A percentile compares a stretch with the other conserved stretches of the same genome.
These are phyloP conservation scores for Drosophila mojavensis DNA, from an alignment of 1,140 invertebrate genomes.

Conservation along the genomic window DNA sequence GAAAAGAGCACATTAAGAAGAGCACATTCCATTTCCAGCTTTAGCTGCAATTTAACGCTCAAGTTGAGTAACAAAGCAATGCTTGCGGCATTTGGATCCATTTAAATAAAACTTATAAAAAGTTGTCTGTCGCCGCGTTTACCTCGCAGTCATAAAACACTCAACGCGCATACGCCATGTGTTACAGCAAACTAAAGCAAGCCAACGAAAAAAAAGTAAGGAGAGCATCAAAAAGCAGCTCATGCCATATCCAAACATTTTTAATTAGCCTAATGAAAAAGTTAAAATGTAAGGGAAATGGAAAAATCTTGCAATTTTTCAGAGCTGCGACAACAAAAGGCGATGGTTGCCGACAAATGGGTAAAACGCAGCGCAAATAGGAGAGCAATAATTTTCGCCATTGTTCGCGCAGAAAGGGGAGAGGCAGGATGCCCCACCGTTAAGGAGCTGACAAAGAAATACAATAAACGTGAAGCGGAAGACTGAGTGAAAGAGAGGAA, in stretches of 20 bases:
- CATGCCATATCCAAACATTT: slow-evolving; percentile 54
- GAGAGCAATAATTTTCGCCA: slow-evolving; percentile 74
- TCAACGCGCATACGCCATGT: slow-evolving; percentile 73
- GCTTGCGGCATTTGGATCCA: slow-evolving; percentile 29
- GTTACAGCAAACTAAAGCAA: slow-evolving; percentile 40
- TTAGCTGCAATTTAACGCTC: slow-evolving; percentile 12
- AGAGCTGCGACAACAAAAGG: slow-evolving; percentile 38
- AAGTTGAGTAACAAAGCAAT: slow-evolving; percentile 18
- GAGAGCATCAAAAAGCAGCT: slow-evolving; percentile 28
- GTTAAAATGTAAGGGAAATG: slow-evolving; percentile 66
- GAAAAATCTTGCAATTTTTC: slow-evolving; percentile 48
- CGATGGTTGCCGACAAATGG: slow-evolving; percentile 58
- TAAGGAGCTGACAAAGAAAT: slow-evolving; percentile 55
- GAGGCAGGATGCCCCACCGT: background rate
- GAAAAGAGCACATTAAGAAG: too few relatives aligned
- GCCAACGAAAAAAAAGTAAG: background rate
- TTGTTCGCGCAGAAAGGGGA: slow-evolving; percentile 37
- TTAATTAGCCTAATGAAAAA: slow-evolving; percentile 83
- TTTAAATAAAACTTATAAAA: slow-evolving; percentile 51
- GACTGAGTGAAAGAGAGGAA: background rate
- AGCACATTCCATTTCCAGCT: too few relatives aligned
- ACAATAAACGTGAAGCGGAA: slow-evolving; percentile 60
- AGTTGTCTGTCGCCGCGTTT: slow-evolving; percentile 48
- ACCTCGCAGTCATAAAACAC: slow-evolving; percentile 70
- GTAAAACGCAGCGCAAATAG: slow-evolving; percentile 71